Evolutionary conservation across 2,797 vertebrate genomes (phyloP), one percentile per base, ranked within the genome.

Genomic region (Lagodon rhomboides): DNA sequence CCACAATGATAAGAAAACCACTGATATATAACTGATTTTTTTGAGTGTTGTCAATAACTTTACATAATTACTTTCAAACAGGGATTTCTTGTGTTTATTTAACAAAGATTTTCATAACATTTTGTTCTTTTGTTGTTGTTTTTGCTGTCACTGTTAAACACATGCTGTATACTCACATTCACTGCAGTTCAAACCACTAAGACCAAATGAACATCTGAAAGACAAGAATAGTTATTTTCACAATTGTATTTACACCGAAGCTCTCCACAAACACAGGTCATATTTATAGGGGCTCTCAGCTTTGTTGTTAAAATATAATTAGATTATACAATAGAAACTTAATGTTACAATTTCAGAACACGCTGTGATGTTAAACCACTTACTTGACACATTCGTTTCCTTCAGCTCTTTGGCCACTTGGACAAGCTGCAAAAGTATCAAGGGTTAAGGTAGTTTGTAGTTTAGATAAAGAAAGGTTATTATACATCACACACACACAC

Each of bases 181-280:
- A 0, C 1, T 1, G 71, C 95, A 95, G 76, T 93, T 86, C 0
- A 92, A 77, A 58, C 95, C 94, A 38, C 86, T 77, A 13, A 53
- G 30, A 15, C 94, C 94, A 81, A 89, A 94, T 0, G 7, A 0
- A 67, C 95, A 95, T 0, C 95, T 95, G 86, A 87, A 91, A 92
- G 44, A 84, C 5, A 84, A 75, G 34, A 47, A 51, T 0, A 47
- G 51, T 62, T 73, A 0, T 68, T 72, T 70, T 68, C 8, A 62
- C 0, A 44, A 12, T 61, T 50, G 18, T 1, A 58, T 55, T 54
- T 10, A 23, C 3, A 44, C 2, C 12, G 27, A 64, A 1, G n/a
- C 17, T 59, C 13, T 77, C 17, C 11, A 59, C 16, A 53, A n/a
- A 49, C 30, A 50, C 2, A 38, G 16, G 18, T 34, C 13, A 27